phyloP scores from a whole-genome alignment of 2,113 vertebrate genomes.

The Taxidea taxus region DNA sequence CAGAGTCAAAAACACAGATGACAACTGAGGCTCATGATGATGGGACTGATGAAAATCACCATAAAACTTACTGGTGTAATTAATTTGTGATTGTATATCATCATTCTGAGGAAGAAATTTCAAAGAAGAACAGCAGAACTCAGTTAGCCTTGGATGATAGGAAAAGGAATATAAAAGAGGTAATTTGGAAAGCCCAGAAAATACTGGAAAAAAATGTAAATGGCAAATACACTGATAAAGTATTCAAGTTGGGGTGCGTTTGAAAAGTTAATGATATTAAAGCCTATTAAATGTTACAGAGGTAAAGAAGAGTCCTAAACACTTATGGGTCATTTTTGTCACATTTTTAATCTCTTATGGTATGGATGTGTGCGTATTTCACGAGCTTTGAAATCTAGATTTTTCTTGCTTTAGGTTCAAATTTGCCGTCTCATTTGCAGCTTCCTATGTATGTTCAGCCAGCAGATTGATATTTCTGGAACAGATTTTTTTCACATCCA shows the following conservation, averaged over 20 bases:
- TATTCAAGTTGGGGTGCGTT: neutral
- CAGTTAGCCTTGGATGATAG: neutral
- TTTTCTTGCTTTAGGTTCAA: neutral
- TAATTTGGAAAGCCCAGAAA: neutral
- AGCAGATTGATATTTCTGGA: neutral
- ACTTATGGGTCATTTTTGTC: neutral
- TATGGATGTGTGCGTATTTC: neutral
- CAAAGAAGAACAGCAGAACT: neutral
- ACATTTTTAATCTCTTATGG: neutral
- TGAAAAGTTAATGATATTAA: neutral
- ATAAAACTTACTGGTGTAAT: neutral
- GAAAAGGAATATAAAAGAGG: neutral
- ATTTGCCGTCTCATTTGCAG: neutral
- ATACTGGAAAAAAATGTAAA: neutral
- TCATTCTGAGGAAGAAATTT: neutral
- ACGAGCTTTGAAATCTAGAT: neutral
- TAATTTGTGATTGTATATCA: neutral
- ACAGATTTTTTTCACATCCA: neutral
- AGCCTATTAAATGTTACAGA: neutral
- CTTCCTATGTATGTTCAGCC: accelerated
- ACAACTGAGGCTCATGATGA: neutral
- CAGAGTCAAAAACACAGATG: neutral
- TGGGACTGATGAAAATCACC: neutral
- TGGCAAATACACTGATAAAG: neutral
- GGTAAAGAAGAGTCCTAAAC: neutral